A percentile compares a stretch with the other conserved stretches of the same genome.
These are phyloP conservation scores for Pyrrhia umbra DNA, from an alignment of 2,888 invertebrate species.

Conservation along the genomic window DNA sequence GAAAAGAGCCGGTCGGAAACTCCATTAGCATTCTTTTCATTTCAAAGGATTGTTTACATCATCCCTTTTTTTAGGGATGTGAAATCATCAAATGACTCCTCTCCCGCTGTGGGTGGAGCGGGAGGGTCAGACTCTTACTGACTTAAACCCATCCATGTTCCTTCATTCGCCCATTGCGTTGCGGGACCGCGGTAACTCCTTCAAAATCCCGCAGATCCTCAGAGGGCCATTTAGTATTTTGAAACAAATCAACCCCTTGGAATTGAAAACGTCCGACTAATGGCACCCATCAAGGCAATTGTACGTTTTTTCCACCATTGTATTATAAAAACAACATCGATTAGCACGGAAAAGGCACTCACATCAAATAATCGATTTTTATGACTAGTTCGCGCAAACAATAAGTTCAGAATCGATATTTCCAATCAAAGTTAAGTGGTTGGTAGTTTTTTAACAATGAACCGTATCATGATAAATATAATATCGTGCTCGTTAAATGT, in stretches of 20 bases:
- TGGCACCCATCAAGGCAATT: no score
- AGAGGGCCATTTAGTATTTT: no score
- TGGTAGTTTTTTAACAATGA: conserved; percentile 34
- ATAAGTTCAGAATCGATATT: conserved; percentile 43
- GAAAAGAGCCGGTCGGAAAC: not conserved
- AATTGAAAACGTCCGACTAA: no score
- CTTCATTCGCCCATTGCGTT: no score
- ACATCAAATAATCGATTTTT: conserved; percentile 19
- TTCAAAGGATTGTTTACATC: not conserved
- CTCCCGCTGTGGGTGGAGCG: no score
- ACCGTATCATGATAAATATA: conserved; percentile 18
- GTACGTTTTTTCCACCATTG: no score
- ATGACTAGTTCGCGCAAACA: conserved; percentile 17
- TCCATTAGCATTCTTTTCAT: not conserved
- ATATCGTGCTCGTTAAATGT: conserved; percentile 18
- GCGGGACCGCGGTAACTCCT: no score
- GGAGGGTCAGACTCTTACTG: no score
- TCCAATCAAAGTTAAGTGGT: conserved; percentile 45
- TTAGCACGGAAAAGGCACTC: conserved; percentile 2
- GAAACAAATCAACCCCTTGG: no score
- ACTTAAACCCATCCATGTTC: no score
- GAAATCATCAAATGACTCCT: no score
- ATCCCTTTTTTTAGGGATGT: not conserved
- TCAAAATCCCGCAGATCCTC: no score
- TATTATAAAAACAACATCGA: not conserved